Base-by-base conservation (phyloP, 23 tunicate species). In the Halocynthia roretzi region DNA sequence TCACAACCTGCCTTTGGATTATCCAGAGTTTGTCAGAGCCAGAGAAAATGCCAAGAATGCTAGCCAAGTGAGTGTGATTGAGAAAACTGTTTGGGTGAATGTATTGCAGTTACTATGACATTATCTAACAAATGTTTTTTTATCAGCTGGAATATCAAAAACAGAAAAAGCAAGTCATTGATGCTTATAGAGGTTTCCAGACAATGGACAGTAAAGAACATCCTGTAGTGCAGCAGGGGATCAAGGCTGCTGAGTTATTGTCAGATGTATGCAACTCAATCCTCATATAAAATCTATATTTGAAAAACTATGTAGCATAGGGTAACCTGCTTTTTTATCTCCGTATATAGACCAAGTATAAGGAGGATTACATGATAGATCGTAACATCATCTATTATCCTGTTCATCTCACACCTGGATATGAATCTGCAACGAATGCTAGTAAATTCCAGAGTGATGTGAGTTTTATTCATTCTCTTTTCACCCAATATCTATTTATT, bases 341-440 rank as follows among this genome's bases (percentile, higher is more conserved):
- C 14, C 2, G 5, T 76, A 68, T 81, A 40, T 80, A 91, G 92
- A 51, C 75, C 11, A 92, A 86, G 61, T 96, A 96, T 89, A 91
- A 91, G 54, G 96, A 96, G 64, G 99, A 96, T 44, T 96, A 85
- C 82, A 80, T 85, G 87, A 68, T 54, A 0, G 99, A 90, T 52
- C 72, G 86, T 67, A 81, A 83, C 71, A 58, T 83, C 21, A 85
- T 96, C 23, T 89, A 89, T 51, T 96, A 77, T 76, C 99, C 99
- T 51, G 93, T 84, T 8, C 96, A 89, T 61, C 78, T 96, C 31
- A 96, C 99, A 31, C 93, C 99, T 52, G 99, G 93, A 17, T 96
- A 96, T 71, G 99, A 96, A 69, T 70, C 89, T 50, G 75, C 89
- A 9, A 53, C 71, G 12, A 84, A 96, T 22, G 75, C 87, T 6